Evolutionary conservation across 2,797 vertebrate genomes (phyloP).

Genomic region (Hoplostethus atlanticus): DNA sequence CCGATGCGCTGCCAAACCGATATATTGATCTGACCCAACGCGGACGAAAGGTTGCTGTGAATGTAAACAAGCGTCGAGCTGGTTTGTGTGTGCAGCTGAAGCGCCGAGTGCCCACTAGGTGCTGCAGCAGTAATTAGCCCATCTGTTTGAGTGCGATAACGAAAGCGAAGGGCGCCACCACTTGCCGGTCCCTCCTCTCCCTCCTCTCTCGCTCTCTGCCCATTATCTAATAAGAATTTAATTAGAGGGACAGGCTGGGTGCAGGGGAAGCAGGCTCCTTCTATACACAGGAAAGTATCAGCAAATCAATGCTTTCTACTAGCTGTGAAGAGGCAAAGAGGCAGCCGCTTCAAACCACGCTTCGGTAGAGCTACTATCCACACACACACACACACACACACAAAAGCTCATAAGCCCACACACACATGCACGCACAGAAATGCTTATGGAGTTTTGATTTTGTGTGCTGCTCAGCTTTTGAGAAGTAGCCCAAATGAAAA

Average conservation of each 20-base stretch:
- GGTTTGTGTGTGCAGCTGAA: background rate
- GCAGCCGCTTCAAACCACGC: constrained; percentile 1
- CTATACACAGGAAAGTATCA: constrained; percentile 36
- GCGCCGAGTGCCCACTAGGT: constrained; percentile 28
- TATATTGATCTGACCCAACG: too few species aligned
- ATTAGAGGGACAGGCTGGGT: constrained; percentile 61
- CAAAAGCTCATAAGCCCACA: too few species aligned
- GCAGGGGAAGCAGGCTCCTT: constrained; percentile 19
- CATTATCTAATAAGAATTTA: constrained; percentile 79
- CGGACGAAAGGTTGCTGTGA: too few species aligned
- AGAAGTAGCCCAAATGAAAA: too few species aligned
- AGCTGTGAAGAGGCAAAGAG: constrained; percentile 28
- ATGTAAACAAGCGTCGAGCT: too few species aligned
- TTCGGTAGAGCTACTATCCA: constrained; percentile 1
- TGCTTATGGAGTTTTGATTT: background rate
- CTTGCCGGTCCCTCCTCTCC: constrained; percentile 35
- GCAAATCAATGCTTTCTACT: constrained; percentile 60
- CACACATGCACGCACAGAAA: background rate
- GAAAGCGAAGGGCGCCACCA: constrained; percentile 29
- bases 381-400: too few species aligned
- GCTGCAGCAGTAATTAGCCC: constrained; percentile 77
- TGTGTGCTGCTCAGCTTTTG: background rate
- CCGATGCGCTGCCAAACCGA: too few species aligned
- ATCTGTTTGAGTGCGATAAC: constrained; percentile 73
- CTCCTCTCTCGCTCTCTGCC: constrained; percentile 31